Evolutionary conservation across 2,113 vertebrate species (phyloP), one percentile per base, ranked within the genome.

Genomic region (Crotalus helleri): DNA sequence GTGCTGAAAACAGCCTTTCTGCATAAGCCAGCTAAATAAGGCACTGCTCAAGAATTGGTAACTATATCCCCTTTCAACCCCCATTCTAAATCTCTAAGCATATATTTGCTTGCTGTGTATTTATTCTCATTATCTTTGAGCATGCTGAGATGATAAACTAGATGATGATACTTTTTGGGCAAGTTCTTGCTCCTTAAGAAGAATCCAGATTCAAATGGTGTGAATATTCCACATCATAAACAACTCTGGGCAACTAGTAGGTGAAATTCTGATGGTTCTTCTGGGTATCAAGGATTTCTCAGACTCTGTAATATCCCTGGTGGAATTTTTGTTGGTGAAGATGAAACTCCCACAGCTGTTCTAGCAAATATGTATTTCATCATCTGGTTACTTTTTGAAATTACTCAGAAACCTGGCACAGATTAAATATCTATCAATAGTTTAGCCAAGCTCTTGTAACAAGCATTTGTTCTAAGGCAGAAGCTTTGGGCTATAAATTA

Each of bases 51-150:
- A 90, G n/a, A 13, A 2, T 1, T 26, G 39, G 33, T 46, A 49
- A 23, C 15, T 21, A 85, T 54, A 86, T 53, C 39, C 44, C 55
- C 59, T 94, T 92, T 88, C 49, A 93, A 92, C 90, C 64, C 46
- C 19, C 69, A 90, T 4, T 23, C 88, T 86, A 57, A 59, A 85
- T 92, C 87, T 92, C 61, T 55, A 90, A 54, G 49, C 44, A 59
- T 90, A 49, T 64, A 54, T 64, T 90, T 19, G 8, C 55, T 58
- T 44, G 21, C 21, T 44, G 29, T 64, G 57, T 11, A 87, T 53
- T 12, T 86, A n/a, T 90, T 93, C 17, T 49, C 23, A 59, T 85
- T 59, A 33, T 55, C 54, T 90, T 21, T 90, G 39, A 90, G n/a
- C 13, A 10, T 5, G 26, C 8, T 26, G 29, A 39, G 26, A 51